A percentile compares a stretch with the other conserved stretches of the same genome.
Conservation (phyloP, 1,140 invertebrate genomes). For the Anagrus nilaparvatae region DNA sequence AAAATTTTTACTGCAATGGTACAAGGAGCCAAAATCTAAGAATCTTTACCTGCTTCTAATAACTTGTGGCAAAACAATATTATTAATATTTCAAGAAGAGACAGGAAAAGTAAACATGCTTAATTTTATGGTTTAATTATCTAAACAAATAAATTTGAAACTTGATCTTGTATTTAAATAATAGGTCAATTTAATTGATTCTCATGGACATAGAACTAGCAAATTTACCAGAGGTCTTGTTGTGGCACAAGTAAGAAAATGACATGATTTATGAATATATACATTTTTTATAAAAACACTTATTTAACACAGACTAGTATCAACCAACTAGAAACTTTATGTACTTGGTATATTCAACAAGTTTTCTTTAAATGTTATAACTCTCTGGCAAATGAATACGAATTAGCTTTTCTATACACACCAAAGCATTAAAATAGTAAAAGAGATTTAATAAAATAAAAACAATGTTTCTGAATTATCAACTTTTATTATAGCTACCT, state of each 20-base stretch:
- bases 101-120: slow-evolving; percentile 25
- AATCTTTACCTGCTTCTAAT: slow-evolving; percentile 38
- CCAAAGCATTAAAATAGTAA: slow-evolving; percentile 10
- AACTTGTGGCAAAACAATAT: slow-evolving; percentile 33
- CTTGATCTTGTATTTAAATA: slow-evolving; percentile 6
- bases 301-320: slow-evolving; percentile 24
- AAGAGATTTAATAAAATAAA: slow-evolving; percentile 11
- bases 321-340: slow-evolving; percentile 27
- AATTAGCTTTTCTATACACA: slow-evolving; percentile 35
- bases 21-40: slow-evolving; percentile 23
- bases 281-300: slow-evolving; percentile 6
- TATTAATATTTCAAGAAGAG: slow-evolving; percentile 38
- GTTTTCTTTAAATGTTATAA: slow-evolving; percentile 30
- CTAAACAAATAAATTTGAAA: slow-evolving; percentile 1
- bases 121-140: background rate
- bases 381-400: slow-evolving; percentile 27
- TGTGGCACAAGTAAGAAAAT: slow-evolving; percentile 36
- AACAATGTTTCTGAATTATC: too few relatives aligned
- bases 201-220: slow-evolving; percentile 29
- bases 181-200: slow-evolving; percentile 35
- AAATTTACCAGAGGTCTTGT: slow-evolving; percentile 29
- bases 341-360: slow-evolving; percentile 31
- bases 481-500: slow-evolving; percentile 29
- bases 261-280: slow-evolving; percentile 1
- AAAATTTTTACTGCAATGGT: slow-evolving; percentile 31